These are phyloP conservation scores for Apogon hyalosoma DNA, from an alignment of 2,797 vertebrate species.

Conservation along the genomic window DNA sequence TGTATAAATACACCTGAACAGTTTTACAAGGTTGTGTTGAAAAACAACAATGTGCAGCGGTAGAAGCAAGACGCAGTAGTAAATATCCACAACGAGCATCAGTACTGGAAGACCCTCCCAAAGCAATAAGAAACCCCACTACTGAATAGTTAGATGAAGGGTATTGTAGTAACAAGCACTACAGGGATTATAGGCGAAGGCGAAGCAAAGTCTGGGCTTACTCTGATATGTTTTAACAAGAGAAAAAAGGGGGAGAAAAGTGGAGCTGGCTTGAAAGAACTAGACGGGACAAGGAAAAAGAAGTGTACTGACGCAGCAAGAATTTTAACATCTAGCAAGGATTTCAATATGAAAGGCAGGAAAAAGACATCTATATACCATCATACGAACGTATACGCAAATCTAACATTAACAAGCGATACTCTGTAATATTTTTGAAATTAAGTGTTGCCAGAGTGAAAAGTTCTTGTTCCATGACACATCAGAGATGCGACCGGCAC, in stretches of 20 bases:
- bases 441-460: conserved; percentile 12
- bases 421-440: conserved; percentile 1
- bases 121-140: conserved; percentile 58
- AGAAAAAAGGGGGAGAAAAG: conserved; percentile 37
- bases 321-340: conserved; percentile 51
- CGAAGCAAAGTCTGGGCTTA: conserved; percentile 47
- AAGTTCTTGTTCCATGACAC: conserved; percentile 18
- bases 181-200: conserved; percentile 62
- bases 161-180: conserved; percentile 66
- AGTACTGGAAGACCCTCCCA: conserved; percentile 46
- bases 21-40: conserved; percentile 68
- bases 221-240: conserved; percentile 59
- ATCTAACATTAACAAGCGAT: background rate
- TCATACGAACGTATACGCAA: too few relatives aligned
- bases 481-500: background rate
- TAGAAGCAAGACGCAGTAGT: conserved; percentile 34
- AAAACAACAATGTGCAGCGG: conserved; percentile 51
- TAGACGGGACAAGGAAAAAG: conserved; percentile 25
- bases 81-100: conserved; percentile 67
- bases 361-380: too few relatives aligned
- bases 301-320: conserved; percentile 12
- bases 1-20: conserved; percentile 69
- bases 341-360: conserved; percentile 1
- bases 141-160: conserved; percentile 65
- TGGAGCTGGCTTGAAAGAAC: conserved; percentile 33